Evolutionary conservation across 2,888 invertebrate genomes (phyloP), one percentile per base, ranked within the genome.

Genomic region (Oxytorus armatus): DNA sequence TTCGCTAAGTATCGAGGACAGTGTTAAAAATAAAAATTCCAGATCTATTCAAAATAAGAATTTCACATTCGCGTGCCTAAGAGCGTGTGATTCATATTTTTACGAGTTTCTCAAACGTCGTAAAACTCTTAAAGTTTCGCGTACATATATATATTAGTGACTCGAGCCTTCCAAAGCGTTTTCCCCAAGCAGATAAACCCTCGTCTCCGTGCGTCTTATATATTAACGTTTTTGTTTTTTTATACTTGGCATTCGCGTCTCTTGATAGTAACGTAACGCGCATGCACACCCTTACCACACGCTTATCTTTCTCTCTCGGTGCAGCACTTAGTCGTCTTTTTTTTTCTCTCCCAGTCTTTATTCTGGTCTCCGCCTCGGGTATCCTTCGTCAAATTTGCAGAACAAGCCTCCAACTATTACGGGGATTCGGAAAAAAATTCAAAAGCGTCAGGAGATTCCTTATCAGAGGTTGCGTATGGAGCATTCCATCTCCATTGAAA

Each of bases 321-420:
- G 18, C 42, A n/a, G 39, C 51, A 57, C 72, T 66, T 59, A 44
- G 57, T n/a, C 16, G 42, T n/a, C 25, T 65, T 65, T 57, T 70
- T 49, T 55, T 47, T 63, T 23, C 16, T 39, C 23, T 4, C 44
- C 53, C 16, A 59, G 36, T 68, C 51, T 63, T 78, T 47, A 66
- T 73, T 44, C 36, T 18, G 44, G 44, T 25, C 51, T 61, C 36
- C n/a, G 73, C 73, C 68, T 44, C 73, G 36, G 51, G 53, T 78
- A 73, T 44, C 59, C 66, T 47, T 81, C 81, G 61, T 69, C 80
- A 81, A 78, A 81, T 81, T 81, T 81, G 69, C 77, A 68, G 73
- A 51, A 36, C 51, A 65, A 23, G 63, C 70, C 76, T 47, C 49
- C 66, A 18, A 42, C 51, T 51, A 74, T 78, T 81, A 77, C 49